Evolutionary conservation across 2,797 vertebrate genomes (phyloP).

Genomic region (Chaetophractus vellerosus): DNA sequence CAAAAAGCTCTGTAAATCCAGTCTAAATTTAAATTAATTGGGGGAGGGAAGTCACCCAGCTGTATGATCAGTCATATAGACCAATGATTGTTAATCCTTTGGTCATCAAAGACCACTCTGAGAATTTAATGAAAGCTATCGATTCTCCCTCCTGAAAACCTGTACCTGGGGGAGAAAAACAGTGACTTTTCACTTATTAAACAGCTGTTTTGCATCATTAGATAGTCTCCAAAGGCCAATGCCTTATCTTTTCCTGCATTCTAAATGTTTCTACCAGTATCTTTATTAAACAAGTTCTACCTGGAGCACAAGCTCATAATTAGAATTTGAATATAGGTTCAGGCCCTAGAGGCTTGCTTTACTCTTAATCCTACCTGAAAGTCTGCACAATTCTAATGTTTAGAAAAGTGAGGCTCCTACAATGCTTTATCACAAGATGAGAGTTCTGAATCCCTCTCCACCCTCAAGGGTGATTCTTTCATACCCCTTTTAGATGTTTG

Average conservation of each 20-base stretch:
- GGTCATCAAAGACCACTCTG: neutral
- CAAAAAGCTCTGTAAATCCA: constrained; percentile 54
- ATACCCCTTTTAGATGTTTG: neutral
- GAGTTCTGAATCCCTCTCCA: neutral
- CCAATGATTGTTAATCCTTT: constrained; percentile 20
- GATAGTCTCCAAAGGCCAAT: neutral
- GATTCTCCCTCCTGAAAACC: neutral
- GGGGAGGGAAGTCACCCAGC: neutral
- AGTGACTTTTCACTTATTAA: constrained; percentile 8
- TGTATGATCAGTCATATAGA: constrained; percentile 28
- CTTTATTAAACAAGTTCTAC: neutral
- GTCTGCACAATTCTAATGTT: neutral
- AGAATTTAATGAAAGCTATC: constrained; percentile 37
- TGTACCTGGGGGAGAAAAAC: neutral
- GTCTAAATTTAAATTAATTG: constrained; percentile 52
- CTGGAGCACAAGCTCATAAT: neutral
- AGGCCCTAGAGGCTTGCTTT: neutral
- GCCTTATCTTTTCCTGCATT: neutral
- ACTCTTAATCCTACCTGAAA: neutral
- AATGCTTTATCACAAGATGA: neutral
- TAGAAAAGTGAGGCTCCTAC: neutral
- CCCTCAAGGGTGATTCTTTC: neutral
- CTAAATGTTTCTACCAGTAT: neutral
- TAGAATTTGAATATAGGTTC: neutral
- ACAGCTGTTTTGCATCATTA: neutral